These are phyloP conservation scores for Coenobita brevimanus DNA, from an alignment of 1,140 invertebrate species.

Conservation along the genomic window DNA sequence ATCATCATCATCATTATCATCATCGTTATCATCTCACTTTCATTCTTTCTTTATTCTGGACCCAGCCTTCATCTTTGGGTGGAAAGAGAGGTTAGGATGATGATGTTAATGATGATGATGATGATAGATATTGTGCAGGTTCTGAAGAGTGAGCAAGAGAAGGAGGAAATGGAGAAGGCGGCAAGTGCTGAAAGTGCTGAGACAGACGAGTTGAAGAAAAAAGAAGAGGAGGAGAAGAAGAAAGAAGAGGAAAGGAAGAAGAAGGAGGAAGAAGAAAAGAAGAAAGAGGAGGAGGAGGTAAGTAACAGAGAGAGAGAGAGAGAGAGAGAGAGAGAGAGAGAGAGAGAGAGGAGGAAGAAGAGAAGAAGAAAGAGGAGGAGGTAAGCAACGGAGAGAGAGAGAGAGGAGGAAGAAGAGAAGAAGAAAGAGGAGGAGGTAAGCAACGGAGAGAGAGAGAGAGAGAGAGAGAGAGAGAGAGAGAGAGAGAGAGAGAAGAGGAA, in stretches of 20 bases:
- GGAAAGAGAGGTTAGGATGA: background rate
- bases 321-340: too few species aligned
- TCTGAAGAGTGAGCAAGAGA: slow-evolving; percentile 73
- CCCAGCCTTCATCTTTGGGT: background rate
- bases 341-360: slow-evolving; percentile 76
- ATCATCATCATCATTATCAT: too few species aligned
- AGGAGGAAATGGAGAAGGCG: slow-evolving; percentile 75
- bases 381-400: slow-evolving; percentile 73
- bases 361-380: too few species aligned
- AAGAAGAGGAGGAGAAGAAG: slow-evolving; percentile 75
- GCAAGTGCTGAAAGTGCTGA: slow-evolving; percentile 67
- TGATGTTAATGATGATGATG: slow-evolving; percentile 77
- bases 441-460: too few species aligned
- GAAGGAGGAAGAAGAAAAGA: slow-evolving; percentile 73
- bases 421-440: too few species aligned
- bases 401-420: too few species aligned
- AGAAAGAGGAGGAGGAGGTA: too few species aligned
- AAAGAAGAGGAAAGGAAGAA: slow-evolving; percentile 74
- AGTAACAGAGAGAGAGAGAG: too few species aligned
- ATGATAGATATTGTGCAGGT: slow-evolving; percentile 71
- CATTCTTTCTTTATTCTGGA: background rate
- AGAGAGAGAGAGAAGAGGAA: too few species aligned
- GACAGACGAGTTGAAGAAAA: slow-evolving; percentile 72
- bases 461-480: too few species aligned
- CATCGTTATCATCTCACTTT: background rate